A percentile compares a stretch with the other conserved stretches of the same genome.
phyloP scores from a whole-genome alignment of 2,888 invertebrate genomes.

The Orthosia gracilis region DNA sequence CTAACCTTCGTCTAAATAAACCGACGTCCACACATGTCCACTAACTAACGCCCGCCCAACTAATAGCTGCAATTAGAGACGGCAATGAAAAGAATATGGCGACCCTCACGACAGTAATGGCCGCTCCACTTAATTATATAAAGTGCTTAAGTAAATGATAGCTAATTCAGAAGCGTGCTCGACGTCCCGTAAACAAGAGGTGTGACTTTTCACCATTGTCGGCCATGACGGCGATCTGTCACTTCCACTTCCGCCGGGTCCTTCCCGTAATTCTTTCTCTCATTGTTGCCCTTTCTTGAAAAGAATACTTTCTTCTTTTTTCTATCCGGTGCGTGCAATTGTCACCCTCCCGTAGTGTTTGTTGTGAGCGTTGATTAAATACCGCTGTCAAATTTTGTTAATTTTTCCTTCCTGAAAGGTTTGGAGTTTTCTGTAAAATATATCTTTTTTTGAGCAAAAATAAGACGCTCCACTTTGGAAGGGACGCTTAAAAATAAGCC shows the following conservation, averaged over 20 bases:
- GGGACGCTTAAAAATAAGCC: conserved; percentile 48
- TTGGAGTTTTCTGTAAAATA: conserved; percentile 53
- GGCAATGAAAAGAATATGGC: conserved; percentile 83
- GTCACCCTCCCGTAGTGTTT: conserved; percentile 88
- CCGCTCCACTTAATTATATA: conserved; percentile 89
- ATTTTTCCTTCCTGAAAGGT: conserved; percentile 80
- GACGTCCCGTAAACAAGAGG: conserved; percentile 89
- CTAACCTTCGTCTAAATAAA: conserved; percentile 52
- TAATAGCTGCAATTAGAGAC: conserved; percentile 82
- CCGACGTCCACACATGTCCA: conserved; percentile 54
- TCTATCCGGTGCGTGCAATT: conserved; percentile 85
- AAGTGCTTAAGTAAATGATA: conserved; percentile 91
- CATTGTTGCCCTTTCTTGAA: conserved; percentile 89
- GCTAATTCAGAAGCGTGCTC: conserved; percentile 86
- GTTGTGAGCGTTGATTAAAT: conserved; percentile 89
- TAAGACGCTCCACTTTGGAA: conserved; percentile 37
- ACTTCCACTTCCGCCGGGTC: conserved; percentile 87
- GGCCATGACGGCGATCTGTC: conserved; percentile 85
- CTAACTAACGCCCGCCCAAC: conserved; percentile 66
- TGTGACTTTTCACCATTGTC: conserved; percentile 90
- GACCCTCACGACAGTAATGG: conserved; percentile 85
- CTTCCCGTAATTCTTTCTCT: conserved; percentile 84
- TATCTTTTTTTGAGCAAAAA: conserved; percentile 31
- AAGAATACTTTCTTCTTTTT: conserved; percentile 86
- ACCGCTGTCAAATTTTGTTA: conserved; percentile 85